phyloP scores from a whole-genome alignment of 2,797 vertebrate species.

The Denticeps clupeoides region DNA sequence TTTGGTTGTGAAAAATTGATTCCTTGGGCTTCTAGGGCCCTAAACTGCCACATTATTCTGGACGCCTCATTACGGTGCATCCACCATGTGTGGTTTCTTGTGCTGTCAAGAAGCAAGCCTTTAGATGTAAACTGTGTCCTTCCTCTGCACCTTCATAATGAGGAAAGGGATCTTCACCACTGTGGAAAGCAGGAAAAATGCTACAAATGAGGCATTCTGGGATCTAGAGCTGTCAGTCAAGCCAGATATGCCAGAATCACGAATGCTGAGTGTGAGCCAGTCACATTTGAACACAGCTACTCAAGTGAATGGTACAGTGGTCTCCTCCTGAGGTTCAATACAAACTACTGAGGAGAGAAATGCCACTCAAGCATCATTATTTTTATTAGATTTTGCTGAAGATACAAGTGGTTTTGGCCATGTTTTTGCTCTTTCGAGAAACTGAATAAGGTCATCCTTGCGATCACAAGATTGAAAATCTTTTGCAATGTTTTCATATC shows the following conservation, averaged over 20 bases:
- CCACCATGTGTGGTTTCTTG: no score
- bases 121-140: no score
- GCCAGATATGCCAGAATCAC: slow-evolving; percentile 11
- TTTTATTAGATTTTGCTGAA: no score
- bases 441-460: slow-evolving; percentile 29
- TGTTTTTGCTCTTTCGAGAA: not conserved
- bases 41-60: no score
- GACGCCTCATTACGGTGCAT: no score
- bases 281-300: slow-evolving; percentile 23
- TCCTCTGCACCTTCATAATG: no score
- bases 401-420: no score
- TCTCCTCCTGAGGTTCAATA: slow-evolving; percentile 14
- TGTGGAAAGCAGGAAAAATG: slow-evolving; percentile 5
- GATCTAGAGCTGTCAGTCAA: slow-evolving; percentile 11
- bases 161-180: slow-evolving; percentile 11
- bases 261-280: slow-evolving; percentile 4
- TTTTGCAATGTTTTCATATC: slow-evolving; percentile 19
- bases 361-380: no score
- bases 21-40: no score
- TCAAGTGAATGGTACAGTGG: no score
- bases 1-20: no score
- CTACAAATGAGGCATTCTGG: slow-evolving; percentile 23
- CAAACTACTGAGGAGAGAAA: slow-evolving; percentile 16
- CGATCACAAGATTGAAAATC: slow-evolving; percentile 19
- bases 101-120: no score